Evolutionary conservation across 2,888 invertebrate species (phyloP), one percentile per base, ranked within the genome.

Genomic region (Scaeva pyrastri): DNA sequence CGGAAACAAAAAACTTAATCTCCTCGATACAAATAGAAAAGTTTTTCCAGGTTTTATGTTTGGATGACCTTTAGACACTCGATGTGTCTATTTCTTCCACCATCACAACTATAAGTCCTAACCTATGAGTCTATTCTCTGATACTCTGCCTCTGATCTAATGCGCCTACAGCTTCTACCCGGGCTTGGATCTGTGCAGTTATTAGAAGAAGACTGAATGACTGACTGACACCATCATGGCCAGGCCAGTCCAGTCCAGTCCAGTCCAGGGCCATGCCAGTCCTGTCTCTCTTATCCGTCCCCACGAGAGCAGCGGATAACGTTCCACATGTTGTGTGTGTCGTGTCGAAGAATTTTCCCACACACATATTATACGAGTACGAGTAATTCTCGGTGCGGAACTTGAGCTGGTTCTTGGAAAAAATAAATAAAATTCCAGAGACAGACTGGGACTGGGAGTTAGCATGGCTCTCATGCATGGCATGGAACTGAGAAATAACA

Each of bases 281-380:
- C 31, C 8, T 31, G 6, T 31, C 31, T 31, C 31, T 31, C 31
- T 39, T 21, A 36, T 39, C 55, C 41, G 12, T 45, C 36, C 64
- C 64, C 72, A 64, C n/a, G 64, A 45, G 52, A 48, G 11, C 31
- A 48, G 11, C 31, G 31, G 23, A 48, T 45, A 56, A 60, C 71
- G 26, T 62, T 48, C 43, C 71, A 45, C 26, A 58, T 68, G 58
- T 64, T 64, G 41, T 41, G 14, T 48, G n/a, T n/a, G n/a, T n/a
- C n/a, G n/a, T n/a, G 58, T 52, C 60, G n/a, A 41, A 36, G 55
- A 72, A 77, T 76, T 77, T 77, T 76, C 76, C 81, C 81, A 76
- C 81, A 76, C 71, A 70, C 12, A 52, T 23, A 19, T 7, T 31
- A 31, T 31, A 31, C n/a, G n/a, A n/a, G n/a, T n/a, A n/a, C n/a